Evolutionary conservation across 2,888 invertebrate species (phyloP).

Genomic region (Mythimna impura): DNA sequence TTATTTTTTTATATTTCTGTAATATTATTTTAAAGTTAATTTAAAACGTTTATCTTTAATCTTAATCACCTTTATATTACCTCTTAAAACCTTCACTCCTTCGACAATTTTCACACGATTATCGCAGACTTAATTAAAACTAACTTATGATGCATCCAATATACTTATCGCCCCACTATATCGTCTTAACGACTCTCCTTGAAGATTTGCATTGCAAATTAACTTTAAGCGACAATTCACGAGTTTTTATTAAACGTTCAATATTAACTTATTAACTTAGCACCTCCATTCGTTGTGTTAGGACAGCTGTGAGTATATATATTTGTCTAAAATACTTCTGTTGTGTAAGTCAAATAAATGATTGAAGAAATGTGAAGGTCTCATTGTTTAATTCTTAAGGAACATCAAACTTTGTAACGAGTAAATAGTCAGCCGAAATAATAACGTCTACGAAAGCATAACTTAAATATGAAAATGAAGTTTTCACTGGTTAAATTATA

Average conservation of each 20-base stretch:
- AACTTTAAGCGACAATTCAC: slow-evolving; percentile 31
- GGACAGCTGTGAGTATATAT: slow-evolving; percentile 20
- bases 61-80: neutral
- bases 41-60: neutral
- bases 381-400: slow-evolving; percentile 4
- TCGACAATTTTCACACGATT: neutral
- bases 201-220: slow-evolving; percentile 48
- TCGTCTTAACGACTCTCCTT: slow-evolving; percentile 35
- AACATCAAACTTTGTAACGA: neutral
- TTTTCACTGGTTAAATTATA: slow-evolving; percentile 4
- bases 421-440: slow-evolving; percentile 3
- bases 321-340: slow-evolving; percentile 17
- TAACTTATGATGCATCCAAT: slow-evolving; percentile 16
- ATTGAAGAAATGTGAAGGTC: slow-evolving; percentile 30
- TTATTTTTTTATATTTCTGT: neutral
- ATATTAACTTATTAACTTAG: slow-evolving; percentile 47
- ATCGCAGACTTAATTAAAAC: slow-evolving; percentile 30
- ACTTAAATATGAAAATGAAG: neutral
- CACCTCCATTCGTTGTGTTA: slow-evolving; percentile 22
- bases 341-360: slow-evolving; percentile 8
- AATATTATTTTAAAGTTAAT: neutral
- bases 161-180: slow-evolving; percentile 18
- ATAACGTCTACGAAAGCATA: slow-evolving; percentile 11
- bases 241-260: slow-evolving; percentile 38
- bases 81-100: neutral